Evolutionary conservation across 1,140 invertebrate species (phyloP).

Genomic region (Drosophila nigrodunni): DNA sequence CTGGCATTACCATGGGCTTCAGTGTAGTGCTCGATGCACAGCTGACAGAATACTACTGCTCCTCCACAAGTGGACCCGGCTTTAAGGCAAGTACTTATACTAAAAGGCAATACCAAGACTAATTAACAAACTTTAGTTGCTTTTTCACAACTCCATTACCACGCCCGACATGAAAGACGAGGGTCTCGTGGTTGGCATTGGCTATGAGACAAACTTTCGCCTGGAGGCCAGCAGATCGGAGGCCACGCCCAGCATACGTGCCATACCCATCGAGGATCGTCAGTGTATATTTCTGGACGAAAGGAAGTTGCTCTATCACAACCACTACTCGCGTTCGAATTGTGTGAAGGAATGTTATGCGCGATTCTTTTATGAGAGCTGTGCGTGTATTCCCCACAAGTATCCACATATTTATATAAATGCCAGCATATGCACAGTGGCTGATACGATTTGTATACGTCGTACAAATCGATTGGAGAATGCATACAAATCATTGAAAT

Average conservation of each 20-base stretch:
- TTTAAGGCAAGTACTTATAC: conserved; percentile 88
- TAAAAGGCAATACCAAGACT: not conserved
- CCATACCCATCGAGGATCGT: conserved; percentile 87
- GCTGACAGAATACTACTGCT: conserved; percentile 90
- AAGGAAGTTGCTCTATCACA: conserved; percentile 87
- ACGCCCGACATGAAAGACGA: conserved; percentile 90
- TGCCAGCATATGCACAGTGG: conserved; percentile 55
- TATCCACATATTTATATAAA: conserved; percentile 86
- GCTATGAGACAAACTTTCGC: conserved; percentile 88
- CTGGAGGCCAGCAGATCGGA: conserved; percentile 88
- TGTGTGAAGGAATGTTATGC: conserved; percentile 90
- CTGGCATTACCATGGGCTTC: conserved; percentile 89
- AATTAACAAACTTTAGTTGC: conserved; percentile 46
- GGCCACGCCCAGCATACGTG: conserved; percentile 86
- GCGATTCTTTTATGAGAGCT: conserved; percentile 87
- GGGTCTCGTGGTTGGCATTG: conserved; percentile 88
- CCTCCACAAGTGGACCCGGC: conserved; percentile 90
- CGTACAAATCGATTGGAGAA: conserved; percentile 23
- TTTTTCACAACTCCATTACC: conserved; percentile 90
- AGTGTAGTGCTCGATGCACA: conserved; percentile 89
- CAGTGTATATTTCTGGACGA: conserved; percentile 91
- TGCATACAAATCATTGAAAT: conserved; percentile 21
- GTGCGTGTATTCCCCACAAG: conserved; percentile 89
- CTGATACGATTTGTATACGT: conserved; percentile 47
- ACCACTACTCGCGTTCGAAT: conserved; percentile 84